Base-by-base conservation (phyloP, 2,888 invertebrate genomes). In the Chrysopilus asiliformis region DNA sequence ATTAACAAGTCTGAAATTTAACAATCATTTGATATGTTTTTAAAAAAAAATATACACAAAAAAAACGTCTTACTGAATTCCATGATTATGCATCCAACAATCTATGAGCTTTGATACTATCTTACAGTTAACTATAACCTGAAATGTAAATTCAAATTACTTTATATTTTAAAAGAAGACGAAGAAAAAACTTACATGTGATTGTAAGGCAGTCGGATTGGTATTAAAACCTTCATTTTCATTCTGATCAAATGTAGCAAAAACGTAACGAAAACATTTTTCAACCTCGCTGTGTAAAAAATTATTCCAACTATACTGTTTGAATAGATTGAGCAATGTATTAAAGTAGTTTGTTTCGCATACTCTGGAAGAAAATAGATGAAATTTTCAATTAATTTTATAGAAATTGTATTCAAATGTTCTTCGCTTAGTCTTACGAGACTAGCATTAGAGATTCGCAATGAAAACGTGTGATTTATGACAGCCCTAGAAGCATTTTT, bases 221-320 rank as follows among this genome's bases (percentile, higher is more conserved):
- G 29, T 18, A 27, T 45, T 35, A 29, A 45, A n/a, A 25, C 16
- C 26, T 24, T 59, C 60, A 47, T 56, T 57, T 41, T 64, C 65
- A 28, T 41, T 38, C 30, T 52, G 48, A 45, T 49, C 44, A 47
- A 50, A 50, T 39, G 52, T 52, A 40, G 56, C 46, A 52, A 87
- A 73, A 53, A 84, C 79, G 65, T 77, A 70, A 42, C 70, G 68
- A 49, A 91, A 65, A 58, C 85, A 80, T 60, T 79, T 74, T 60
- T 80, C 78, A 48, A 89, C 82, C 67, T 89, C 85, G 47, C 81
- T 81, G 66, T 95, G 94, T 57, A 95, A 72, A 68, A 95, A 93
- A 70, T 91, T 94, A 70, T 95, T 94, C 82, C 89, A 81, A 46
- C 79, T 74, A 68, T 83, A 87, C 60, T 74, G 71, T 68, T 91